Evolutionary conservation across 2,797 vertebrate species (phyloP), one percentile per base, ranked within the genome.

Genomic region (Macropus fuliginosus): DNA sequence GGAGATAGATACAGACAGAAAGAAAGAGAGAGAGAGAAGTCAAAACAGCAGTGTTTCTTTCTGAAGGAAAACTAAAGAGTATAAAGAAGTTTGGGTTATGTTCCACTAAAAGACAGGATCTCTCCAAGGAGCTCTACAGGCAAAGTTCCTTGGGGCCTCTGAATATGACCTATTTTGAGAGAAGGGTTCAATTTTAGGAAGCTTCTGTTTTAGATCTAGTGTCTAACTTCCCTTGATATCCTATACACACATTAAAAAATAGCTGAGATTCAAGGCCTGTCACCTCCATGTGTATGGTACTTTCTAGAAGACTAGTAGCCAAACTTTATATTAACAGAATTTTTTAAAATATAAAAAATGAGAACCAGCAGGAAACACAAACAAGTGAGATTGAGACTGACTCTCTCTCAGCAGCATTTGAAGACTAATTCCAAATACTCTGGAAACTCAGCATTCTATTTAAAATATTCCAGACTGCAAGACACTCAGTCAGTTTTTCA

Each of bases 81-180:
- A 81, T 46, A 81, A 81, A 81, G 21, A 81, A 46, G 40, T 46
- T 81, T 81, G 18, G 40, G 21, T 81, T 81, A 81, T 81, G 21
- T 46, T 81, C 74, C 74, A 81, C 27, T 81, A 81, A 81, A 46
- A 81, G 14, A 46, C 1, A 81, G 62, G 34, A n/a, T 74, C 66
- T 74, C n/a, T 81, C 40, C n/a, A 81, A 81, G 40, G 74, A 81
- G 2, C 74, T 81, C 74, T 81, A 81, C 21, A 81, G 2, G 21
- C 46, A 46, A 81, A 46, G 18, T 46, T 81, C 74, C 74, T 29
- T 40, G 16, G 14, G 24, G 66, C 66, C 66, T 74, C 81, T 57
- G 0, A 94, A 81, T 54, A 5, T 50, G 0, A 0, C 0, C 2
- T 5, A 0, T 0, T 0, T 0, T n/a, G 52, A 40, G 50, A 96